Percentiles rank a stretch among this genome's conserved stretches.
These are phyloP conservation scores for Pogonophryne albipinna DNA, from an alignment of 2,797 vertebrate genomes.

Conservation along the genomic window DNA sequence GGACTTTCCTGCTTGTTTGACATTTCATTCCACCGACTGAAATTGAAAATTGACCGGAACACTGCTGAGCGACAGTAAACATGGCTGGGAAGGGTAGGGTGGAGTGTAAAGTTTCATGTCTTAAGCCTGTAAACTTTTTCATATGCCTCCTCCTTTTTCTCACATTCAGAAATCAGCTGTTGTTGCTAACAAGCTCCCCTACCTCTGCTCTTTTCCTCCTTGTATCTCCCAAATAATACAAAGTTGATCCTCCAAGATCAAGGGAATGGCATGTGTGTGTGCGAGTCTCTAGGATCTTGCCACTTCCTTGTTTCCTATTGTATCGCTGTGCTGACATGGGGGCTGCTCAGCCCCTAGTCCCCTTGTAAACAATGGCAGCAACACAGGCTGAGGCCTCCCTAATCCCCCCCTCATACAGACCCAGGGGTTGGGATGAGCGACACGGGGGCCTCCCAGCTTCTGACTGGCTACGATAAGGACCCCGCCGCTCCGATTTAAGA, in stretches of 20 bases:
- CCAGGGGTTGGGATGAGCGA: conserved; percentile 68
- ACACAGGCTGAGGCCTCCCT: conserved; percentile 76
- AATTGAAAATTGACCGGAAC: conserved; percentile 66
- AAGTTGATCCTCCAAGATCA: conserved; percentile 72
- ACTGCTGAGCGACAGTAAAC: conserved; percentile 20
- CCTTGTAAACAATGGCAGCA: conserved; percentile 80
- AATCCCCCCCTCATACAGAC: conserved; percentile 74
- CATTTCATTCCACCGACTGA: conserved; percentile 59
- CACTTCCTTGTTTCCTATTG: conserved; percentile 81
- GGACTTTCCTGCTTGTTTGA: conserved; percentile 71
- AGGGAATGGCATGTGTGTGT: conserved; percentile 70
- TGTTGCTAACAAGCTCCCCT: conserved; percentile 27
- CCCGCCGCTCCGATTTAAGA: conserved; percentile 65
- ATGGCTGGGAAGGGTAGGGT: conserved; percentile 60
- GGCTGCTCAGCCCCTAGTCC: conserved; percentile 78
- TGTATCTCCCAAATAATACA: conserved; percentile 56
- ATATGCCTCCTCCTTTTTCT: conserved; percentile 27
- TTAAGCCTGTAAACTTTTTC: conserved; percentile 15
- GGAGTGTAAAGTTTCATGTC: conserved; percentile 9
- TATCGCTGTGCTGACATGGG: conserved; percentile 76
- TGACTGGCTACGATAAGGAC: conserved; percentile 82
- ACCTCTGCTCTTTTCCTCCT: conserved; percentile 10
- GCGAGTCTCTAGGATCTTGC: conserved; percentile 66
- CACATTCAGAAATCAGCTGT: conserved; percentile 51
- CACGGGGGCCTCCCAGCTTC: conserved; percentile 68